Evolutionary conservation across 2,888 invertebrate genomes (phyloP).

Genomic region (Periphyllus acericola): DNA sequence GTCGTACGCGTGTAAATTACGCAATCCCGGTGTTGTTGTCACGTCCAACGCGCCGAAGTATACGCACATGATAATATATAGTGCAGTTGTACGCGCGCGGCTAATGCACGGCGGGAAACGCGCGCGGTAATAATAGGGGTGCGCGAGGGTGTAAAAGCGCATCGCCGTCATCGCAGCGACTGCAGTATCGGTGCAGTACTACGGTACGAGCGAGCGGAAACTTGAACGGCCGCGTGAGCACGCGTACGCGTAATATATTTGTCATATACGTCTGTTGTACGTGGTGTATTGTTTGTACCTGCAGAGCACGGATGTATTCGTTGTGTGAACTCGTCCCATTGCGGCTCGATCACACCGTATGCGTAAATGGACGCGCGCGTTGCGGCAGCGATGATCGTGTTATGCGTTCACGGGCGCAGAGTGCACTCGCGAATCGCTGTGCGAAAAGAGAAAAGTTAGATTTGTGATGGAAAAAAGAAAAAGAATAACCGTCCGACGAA

Average conservation of each 20-base stretch:
- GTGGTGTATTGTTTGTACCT: neutral
- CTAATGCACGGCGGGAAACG: neutral
- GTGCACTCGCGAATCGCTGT: too few species aligned
- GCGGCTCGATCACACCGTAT: neutral
- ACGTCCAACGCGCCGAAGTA: neutral
- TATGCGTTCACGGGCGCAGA: too few species aligned
- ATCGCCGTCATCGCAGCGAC: neutral
- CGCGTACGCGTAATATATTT: neutral
- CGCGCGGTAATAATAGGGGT: neutral
- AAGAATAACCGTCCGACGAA: too few species aligned
- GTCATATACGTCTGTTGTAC: neutral
- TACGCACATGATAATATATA: too few species aligned
- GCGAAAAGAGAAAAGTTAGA: too few species aligned
- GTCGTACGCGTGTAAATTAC: neutral
- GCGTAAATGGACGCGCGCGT: too few species aligned
- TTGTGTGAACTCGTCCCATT: slow-evolving; percentile 10
- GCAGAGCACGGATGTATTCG: neutral
- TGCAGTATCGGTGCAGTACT: too few species aligned
- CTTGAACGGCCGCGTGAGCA: neutral
- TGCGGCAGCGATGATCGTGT: too few species aligned
- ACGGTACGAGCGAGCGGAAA: neutral
- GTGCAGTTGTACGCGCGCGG: too few species aligned
- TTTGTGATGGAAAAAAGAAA: too few species aligned
- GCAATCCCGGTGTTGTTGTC: neutral
- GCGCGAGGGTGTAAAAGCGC: neutral